phyloP scores from a whole-genome alignment of 2,888 invertebrate species.

The Drosophila antonietae region DNA sequence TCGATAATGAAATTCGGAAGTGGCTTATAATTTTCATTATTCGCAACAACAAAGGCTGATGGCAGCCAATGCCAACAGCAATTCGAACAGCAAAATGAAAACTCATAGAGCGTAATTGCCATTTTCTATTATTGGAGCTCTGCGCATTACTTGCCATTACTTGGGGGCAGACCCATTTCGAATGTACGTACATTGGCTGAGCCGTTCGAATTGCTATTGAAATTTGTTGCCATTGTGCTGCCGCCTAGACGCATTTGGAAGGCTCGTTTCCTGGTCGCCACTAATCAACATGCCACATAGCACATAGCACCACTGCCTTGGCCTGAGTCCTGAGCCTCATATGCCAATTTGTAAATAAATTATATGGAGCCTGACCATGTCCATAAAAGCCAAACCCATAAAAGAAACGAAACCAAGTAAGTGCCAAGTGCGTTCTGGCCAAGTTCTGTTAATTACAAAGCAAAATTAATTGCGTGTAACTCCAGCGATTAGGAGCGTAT shows the following conservation, averaged over 20 bases:
- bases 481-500: conserved; percentile 67
- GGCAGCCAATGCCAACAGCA: conserved; percentile 8
- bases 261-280: conserved; percentile 17
- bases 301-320: not conserved
- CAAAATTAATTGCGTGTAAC: conserved; percentile 78
- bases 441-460: conserved; percentile 72
- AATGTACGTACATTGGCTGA: conserved; percentile 30
- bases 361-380: conserved; percentile 60
- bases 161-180: conserved; percentile 40
- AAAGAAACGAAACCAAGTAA: conserved; percentile 52
- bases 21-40: conserved; percentile 76
- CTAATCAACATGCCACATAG: conserved; percentile 50
- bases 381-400: conserved; percentile 68
- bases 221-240: conserved; percentile 56
- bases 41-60: conserved; percentile 43
- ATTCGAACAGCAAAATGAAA: conserved; percentile 37
- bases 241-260: conserved; percentile 54
- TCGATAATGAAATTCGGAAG: conserved; percentile 80
- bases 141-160: conserved; percentile 48
- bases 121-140: conserved; percentile 63
- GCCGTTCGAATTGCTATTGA: conserved; percentile 60
- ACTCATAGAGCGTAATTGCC: conserved; percentile 67
- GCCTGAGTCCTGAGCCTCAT: conserved; percentile 15
- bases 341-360: conserved; percentile 74
- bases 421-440: conserved; percentile 27